These are phyloP conservation scores for Lamellibrachia satsuma DNA, from an alignment of 2,888 invertebrate species.

Conservation along the genomic window DNA sequence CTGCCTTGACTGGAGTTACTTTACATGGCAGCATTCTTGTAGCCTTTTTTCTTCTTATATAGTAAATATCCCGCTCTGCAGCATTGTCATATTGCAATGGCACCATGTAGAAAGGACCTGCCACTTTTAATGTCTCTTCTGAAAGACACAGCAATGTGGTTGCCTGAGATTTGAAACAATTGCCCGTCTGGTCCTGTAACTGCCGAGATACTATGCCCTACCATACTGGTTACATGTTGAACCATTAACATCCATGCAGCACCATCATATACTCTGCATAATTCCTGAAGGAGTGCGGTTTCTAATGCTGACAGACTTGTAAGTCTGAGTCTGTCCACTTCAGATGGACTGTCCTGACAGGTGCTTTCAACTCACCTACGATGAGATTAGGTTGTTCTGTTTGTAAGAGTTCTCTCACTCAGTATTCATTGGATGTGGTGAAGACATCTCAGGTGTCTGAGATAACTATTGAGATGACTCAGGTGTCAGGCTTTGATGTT, in stretches of 20 bases:
- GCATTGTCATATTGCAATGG: no score
- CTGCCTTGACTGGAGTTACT: background rate
- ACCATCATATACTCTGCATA: background rate
- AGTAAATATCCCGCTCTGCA: no score
- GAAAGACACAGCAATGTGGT: no score
- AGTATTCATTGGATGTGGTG: background rate
- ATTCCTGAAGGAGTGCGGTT: background rate
- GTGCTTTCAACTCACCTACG: background rate
- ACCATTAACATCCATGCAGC: background rate
- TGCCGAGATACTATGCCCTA: no score
- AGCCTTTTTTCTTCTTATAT: no score
- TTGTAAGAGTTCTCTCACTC: background rate
- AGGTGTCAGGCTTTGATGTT: background rate
- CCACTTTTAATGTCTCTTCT: no score
- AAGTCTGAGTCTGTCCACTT: background rate
- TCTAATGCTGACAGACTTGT: background rate
- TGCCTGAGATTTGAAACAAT: no score
- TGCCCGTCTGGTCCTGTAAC: no score
- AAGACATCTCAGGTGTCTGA: background rate
- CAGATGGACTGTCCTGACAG: background rate
- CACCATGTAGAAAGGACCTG: no score
- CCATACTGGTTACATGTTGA: background rate
- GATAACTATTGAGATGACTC: background rate
- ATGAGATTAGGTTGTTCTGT: background rate
- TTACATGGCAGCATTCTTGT: background rate